phyloP scores from a whole-genome alignment of 2,113 vertebrate species.

The Madoqua kirkii region DNA sequence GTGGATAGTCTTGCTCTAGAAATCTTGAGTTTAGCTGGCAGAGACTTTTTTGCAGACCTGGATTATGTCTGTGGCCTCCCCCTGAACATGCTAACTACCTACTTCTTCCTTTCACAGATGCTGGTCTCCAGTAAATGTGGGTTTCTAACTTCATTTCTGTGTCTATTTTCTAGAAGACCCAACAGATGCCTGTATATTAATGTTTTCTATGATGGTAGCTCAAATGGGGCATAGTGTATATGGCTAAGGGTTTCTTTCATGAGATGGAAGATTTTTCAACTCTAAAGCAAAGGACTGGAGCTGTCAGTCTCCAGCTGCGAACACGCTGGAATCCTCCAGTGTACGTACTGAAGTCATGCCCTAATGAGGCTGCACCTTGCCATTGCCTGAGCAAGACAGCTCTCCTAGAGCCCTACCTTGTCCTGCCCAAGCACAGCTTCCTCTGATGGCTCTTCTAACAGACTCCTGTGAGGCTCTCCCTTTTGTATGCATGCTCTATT shows the following conservation, averaged over 20 bases:
- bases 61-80: neutral
- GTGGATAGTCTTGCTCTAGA: neutral
- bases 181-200: neutral
- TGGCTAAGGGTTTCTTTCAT: neutral
- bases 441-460: neutral
- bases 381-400: neutral
- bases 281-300: neutral
- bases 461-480: neutral
- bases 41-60: neutral
- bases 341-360: neutral
- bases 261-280: neutral
- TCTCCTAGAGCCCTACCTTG: neutral
- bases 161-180: neutral
- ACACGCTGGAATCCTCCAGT: neutral
- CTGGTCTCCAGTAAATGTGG: neutral
- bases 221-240: neutral
- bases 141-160: neutral
- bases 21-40: neutral
- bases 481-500: neutral
- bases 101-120: neutral
- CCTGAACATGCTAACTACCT: neutral
- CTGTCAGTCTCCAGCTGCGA: neutral
- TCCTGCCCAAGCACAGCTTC: neutral
- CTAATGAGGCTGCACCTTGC: accelerated
- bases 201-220: neutral